These are phyloP conservation scores for Druceiella hillmani DNA, from an alignment of 2,888 invertebrate species.

Conservation along the genomic window DNA sequence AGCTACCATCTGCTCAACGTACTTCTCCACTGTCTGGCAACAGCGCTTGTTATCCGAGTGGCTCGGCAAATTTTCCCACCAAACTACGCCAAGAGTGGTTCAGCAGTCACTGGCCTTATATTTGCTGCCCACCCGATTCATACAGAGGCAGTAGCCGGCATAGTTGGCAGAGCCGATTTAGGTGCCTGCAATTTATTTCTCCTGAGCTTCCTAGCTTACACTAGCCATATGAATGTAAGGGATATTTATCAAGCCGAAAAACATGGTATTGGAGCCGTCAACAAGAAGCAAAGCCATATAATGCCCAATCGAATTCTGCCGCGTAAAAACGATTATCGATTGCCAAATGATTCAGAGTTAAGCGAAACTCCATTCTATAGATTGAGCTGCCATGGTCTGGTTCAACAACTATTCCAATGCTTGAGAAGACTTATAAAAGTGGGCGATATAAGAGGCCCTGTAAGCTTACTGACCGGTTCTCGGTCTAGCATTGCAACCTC, in stretches of 20 bases:
- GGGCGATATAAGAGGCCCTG: conserved; percentile 39
- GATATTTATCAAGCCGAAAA: no score
- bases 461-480: conserved; percentile 33
- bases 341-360: conserved; percentile 26
- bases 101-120: conserved; percentile 72
- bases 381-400: conserved; percentile 41
- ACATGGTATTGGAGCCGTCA: no score
- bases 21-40: conserved; percentile 78
- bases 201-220: conserved; percentile 80
- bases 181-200: conserved; percentile 89
- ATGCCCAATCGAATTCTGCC: conserved; percentile 33
- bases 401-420: conserved; percentile 44
- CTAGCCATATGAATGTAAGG: conserved; percentile 66
- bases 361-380: conserved; percentile 31
- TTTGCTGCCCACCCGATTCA: conserved; percentile 96
- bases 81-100: conserved; percentile 58
- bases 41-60: conserved; percentile 73
- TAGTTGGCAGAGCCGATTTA: conserved; percentile 93
- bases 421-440: conserved; percentile 40
- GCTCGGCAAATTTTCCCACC: conserved; percentile 65
- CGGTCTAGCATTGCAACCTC: no score
- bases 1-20: conserved; percentile 87
- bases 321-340: conserved; percentile 30
- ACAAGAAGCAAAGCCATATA: conserved; percentile 38
- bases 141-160: conserved; percentile 93